Conservation (phyloP, 2,888 invertebrate species). For the Heliconius erato region DNA sequence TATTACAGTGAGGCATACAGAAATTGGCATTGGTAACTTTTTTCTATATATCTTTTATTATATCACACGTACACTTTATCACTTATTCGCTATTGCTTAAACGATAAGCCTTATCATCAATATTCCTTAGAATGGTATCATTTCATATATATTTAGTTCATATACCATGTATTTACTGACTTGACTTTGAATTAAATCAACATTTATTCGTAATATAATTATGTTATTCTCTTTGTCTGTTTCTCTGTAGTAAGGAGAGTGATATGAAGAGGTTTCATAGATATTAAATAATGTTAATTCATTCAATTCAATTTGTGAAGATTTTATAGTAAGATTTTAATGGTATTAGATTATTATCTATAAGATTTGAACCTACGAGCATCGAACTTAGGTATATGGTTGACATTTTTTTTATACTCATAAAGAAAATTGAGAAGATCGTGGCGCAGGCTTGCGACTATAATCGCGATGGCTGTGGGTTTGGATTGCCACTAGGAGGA, state of each 20-base stretch:
- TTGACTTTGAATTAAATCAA: conserved; percentile 20
- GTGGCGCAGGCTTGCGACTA: too few relatives aligned
- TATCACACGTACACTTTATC: conserved; percentile 8
- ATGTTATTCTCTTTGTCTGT: background rate
- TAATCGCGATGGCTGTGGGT: too few relatives aligned
- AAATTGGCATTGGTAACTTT: too few relatives aligned
- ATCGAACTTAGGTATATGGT: background rate
- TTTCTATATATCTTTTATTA: background rate
- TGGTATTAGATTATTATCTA: background rate
- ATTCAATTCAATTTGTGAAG: too few relatives aligned
- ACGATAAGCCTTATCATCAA: conserved; percentile 38
- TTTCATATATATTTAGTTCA: background rate
- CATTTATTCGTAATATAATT: background rate
- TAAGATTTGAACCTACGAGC: background rate
- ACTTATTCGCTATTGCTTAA: conserved; percentile 19
- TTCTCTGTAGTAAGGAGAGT: background rate
- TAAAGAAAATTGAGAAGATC: too few relatives aligned
- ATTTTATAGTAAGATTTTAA: background rate
- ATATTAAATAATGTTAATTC: too few relatives aligned
- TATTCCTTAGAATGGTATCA: conserved; percentile 1
- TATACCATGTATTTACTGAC: conserved; percentile 15
- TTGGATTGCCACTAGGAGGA: too few relatives aligned
- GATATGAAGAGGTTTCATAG: background rate
- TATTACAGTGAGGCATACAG: too few relatives aligned
- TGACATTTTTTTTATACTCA: too few relatives aligned